phyloP scores from a whole-genome alignment of 1,140 invertebrate genomes.

The Ridgeia piscesae region DNA sequence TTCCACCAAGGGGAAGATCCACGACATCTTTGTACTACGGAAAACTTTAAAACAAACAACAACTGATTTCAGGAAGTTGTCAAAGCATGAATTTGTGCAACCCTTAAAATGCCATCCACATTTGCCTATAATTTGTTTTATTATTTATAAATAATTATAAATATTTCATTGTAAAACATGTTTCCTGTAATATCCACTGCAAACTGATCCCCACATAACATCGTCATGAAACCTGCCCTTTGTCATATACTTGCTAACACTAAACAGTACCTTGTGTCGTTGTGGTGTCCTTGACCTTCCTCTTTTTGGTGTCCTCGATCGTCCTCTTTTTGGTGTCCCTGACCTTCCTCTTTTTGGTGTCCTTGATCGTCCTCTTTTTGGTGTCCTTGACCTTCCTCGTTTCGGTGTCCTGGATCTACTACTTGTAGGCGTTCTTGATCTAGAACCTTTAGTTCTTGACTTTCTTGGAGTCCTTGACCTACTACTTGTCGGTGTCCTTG shows the following conservation, averaged over 20 bases:
- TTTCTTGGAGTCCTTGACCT: not conserved
- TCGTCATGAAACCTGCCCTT: not conserved
- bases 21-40: not conserved
- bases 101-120: not conserved
- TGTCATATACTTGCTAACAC: not conserved
- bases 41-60: not conserved
- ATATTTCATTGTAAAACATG: not conserved
- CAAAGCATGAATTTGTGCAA: not conserved
- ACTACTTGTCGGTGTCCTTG: not conserved
- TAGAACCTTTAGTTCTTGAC: not conserved
- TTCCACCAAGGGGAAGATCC: not conserved
- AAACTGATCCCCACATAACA: not conserved
- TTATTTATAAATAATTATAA: too few relatives aligned
- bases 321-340: not conserved
- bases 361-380: not conserved
- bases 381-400: not conserved
- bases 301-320: too few relatives aligned
- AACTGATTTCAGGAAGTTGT: not conserved
- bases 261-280: not conserved
- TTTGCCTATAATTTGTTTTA: not conserved
- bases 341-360: not conserved
- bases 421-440: not conserved
- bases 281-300: not conserved
- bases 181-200: not conserved
- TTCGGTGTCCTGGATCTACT: not conserved